Conservation (phyloP, 2,797 vertebrate genomes). For the Cyclura pinguis region DNA sequence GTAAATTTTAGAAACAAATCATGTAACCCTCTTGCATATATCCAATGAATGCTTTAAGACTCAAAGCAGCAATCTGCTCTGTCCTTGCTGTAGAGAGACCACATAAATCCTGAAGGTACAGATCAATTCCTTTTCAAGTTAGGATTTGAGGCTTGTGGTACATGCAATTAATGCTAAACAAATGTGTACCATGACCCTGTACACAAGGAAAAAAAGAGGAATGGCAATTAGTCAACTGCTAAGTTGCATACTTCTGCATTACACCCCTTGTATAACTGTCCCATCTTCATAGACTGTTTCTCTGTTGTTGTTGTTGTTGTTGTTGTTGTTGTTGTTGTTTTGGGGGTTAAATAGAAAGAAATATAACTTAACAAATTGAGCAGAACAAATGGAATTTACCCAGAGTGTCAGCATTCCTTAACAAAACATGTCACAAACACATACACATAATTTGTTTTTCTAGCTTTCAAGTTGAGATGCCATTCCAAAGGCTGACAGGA, state of each 20-base stretch:
- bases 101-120: slow-evolving; percentile 12
- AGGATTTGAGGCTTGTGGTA: background rate
- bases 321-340: no score
- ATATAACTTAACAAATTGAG: no score
- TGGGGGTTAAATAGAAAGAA: no score
- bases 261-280: background rate
- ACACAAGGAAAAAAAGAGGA: background rate
- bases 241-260: background rate
- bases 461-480: no score
- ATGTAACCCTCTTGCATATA: background rate
- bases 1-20: background rate
- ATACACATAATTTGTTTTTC: no score
- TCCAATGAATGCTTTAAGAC: background rate
- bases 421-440: no score
- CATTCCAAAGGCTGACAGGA: no score
- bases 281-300: background rate
- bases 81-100: background rate
- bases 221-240: background rate
- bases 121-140: slow-evolving; percentile 37
- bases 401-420: no score
- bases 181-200: background rate
- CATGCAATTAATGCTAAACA: background rate
- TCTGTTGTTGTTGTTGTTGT: no score
- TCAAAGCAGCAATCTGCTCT: background rate
- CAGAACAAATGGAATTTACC: no score